Conservation (phyloP, 2,797 vertebrate species). For the Euthynnus affinis region DNA sequence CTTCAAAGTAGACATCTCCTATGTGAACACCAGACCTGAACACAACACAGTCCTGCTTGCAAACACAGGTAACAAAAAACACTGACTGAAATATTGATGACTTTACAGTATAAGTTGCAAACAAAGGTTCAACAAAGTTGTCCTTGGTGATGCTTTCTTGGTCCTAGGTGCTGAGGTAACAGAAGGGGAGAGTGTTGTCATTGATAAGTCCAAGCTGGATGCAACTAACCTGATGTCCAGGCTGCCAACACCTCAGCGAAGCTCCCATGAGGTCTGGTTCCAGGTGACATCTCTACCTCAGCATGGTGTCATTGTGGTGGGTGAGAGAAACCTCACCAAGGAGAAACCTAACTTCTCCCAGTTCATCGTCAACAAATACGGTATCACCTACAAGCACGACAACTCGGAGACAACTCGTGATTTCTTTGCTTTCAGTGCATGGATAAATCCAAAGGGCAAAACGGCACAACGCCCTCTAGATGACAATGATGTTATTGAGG, state of each 20-base stretch:
- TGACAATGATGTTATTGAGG: conserved; percentile 84
- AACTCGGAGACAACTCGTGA: conserved; percentile 90
- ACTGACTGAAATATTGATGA: background rate
- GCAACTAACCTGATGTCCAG: conserved; percentile 91
- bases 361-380: conserved; percentile 89
- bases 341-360: conserved; percentile 94
- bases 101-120: conserved; percentile 2
- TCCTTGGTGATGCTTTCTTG: conserved; percentile 16
- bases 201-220: conserved; percentile 89
- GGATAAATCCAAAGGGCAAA: conserved; percentile 90
- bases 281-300: conserved; percentile 89
- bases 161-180: conserved; percentile 86
- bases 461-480: conserved; percentile 83
- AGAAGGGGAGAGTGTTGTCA: conserved; percentile 89
- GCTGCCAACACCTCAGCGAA: conserved; percentile 83
- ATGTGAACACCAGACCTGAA: conserved; percentile 86
- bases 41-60: conserved; percentile 86
- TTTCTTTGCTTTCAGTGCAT: conserved; percentile 88
- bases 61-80: conserved; percentile 89
- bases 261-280: conserved; percentile 91
- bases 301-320: conserved; percentile 88
- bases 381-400: conserved; percentile 91
- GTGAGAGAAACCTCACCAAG: conserved; percentile 90
- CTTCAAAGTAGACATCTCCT: conserved; percentile 91
- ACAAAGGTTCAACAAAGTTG: background rate